These are phyloP conservation scores for Tenualosa ilisha DNA, from an alignment of 2,797 vertebrate genomes.

Conservation along the genomic window DNA sequence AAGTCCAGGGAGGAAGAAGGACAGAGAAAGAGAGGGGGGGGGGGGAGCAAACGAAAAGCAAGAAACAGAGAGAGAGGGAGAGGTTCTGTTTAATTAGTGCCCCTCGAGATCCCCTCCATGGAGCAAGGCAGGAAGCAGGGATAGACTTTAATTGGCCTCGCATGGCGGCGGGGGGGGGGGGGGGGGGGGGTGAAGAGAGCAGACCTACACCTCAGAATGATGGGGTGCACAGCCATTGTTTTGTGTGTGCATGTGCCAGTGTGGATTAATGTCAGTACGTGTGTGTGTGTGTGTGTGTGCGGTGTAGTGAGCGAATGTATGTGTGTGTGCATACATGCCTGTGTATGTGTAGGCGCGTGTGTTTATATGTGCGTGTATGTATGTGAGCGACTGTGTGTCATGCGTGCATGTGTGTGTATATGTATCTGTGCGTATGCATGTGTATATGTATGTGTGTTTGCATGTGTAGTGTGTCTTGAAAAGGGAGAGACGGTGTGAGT, in stretches of 20 bases:
- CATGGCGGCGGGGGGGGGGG: conserved; percentile 54
- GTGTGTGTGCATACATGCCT: neutral
- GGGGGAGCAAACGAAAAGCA: conserved; percentile 33
- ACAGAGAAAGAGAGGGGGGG: conserved; percentile 48
- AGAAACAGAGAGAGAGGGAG: conserved; percentile 43
- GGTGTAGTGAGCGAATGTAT: neutral
- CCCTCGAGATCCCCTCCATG: conserved; percentile 70
- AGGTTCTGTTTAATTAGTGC: conserved; percentile 73
- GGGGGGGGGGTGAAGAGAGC: neutral
- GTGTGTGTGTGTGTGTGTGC: neutral
- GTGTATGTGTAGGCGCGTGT: neutral
- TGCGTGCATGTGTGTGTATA: neutral
- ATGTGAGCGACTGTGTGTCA: neutral
- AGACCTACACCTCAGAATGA: conserved; percentile 1
- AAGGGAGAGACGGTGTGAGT: neutral
- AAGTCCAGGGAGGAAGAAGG: neutral
- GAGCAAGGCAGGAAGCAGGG: conserved; percentile 67
- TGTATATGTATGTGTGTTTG: neutral
- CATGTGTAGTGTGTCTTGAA: too few relatives aligned
- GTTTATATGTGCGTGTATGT: neutral
- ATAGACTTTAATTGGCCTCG: conserved; percentile 76
- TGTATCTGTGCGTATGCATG: neutral
- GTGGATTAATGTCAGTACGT: neutral
- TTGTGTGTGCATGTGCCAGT: neutral
- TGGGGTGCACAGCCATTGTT: neutral